Base-by-base conservation (phyloP, 2,888 invertebrate species). In the Theretra japonica region DNA sequence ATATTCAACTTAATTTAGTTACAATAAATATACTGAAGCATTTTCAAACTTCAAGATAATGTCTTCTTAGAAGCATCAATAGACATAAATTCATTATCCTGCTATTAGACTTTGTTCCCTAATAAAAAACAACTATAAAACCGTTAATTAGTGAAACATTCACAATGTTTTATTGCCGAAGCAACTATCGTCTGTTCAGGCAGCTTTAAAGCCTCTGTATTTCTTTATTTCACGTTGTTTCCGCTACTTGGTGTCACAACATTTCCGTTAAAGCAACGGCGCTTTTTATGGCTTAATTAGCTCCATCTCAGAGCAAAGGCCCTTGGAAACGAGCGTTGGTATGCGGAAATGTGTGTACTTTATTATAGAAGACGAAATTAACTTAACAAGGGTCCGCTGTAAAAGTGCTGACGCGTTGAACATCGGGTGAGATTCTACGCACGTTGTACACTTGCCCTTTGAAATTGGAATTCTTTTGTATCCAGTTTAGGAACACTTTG, bases 211-310 rank as follows among this genome's bases (percentile, higher is more conserved):
- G 33, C 56, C 68, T 65, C 33, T 62, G 53, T 41, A 71, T 65
- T 70, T 70, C 50, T 62, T 23, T 53, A 53, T 50, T 70, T 30
- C 50, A 72, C 73, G 75, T 65, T 68, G 77, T 70, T 75, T 73
- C 74, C 72, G 80, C 77, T 80, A 76, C 77, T 78, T 79, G 78
- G 81, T 82, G 84, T 86, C 86, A 86, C 87, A 83, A 87, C 88
- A 87, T 87, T 89, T 87, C 84, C 81, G 83, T 80, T 77, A 83
- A 86, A 87, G 88, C 87, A 88, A 85, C 78, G 82, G 82, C 83
- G 82, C 80, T 90, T 91, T 92, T 92, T 91, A 91, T 86, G 85
- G 84, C 88, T 91, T 91, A 91, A 92, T 92, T 92, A 90, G 91
- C 83, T 85, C 86, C 89, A 90, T 90, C 90, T 87, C 85, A 76